Evolutionary conservation across 2,888 invertebrate species (phyloP), one percentile per base, ranked within the genome.

Genomic region (Mamestra brassicae): DNA sequence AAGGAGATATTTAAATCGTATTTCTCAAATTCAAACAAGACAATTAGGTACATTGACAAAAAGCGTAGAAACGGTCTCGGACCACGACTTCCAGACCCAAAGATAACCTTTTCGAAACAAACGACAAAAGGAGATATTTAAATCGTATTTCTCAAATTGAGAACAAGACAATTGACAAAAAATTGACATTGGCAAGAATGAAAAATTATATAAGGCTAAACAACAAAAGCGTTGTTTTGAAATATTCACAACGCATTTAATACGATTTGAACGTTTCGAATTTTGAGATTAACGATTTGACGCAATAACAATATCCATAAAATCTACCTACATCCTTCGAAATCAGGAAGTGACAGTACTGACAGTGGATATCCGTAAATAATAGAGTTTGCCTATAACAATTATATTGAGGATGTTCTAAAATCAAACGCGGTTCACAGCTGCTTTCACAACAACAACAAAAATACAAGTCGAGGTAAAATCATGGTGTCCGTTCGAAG

Each of bases 301-400:
- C 26, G 47, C 15, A 8, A 63, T 47, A 47, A 10, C 34, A 34
- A n/a, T 26, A 34, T 62, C n/a, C 26, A 74, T 78, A 63, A 81
- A 76, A 57, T 45, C 45, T 26, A 52, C 36, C 13, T 7, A 67
- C 55, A 69, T 79, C 77, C 78, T 69, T 26, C 13, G 7, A 15
- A 15, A 36, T 4, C 38, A 64, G 82, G 77, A 79, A 65, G 55
- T 61, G 47, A 65, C 60, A 57, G 77, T 81, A 65, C 60, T 57
- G 52, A 47, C 61, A 65, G 64, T 81, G 55, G 55, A 78, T 50
- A 54, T 54, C 57, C 62, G n/a, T 68, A 81, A 67, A 38, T 34
- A 55, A 66, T 64, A 69, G 15, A 42, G n/a, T 64, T 6, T 54
- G 15, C 3, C 36, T 54, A 38, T 45, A 54, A 72, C n/a, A 17